Base-by-base conservation (phyloP, 1,140 invertebrate genomes). In the Globodera ellingtonae region DNA sequence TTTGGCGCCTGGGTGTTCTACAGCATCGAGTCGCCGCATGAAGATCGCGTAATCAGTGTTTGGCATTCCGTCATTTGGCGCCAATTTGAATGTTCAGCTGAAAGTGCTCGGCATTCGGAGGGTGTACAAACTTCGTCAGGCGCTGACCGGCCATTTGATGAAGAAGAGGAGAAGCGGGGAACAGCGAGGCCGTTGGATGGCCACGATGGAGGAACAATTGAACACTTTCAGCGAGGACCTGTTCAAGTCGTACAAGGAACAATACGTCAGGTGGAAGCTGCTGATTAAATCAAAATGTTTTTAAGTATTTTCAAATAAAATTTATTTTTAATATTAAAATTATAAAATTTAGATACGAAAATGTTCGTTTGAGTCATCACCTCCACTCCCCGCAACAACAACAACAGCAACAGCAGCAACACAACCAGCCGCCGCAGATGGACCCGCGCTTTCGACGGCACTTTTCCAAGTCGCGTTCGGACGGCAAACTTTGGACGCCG, bases 1-100 rank as follows among this genome's bases (percentile, higher is more conserved):
- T 92, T 97, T n/a, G 97, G 97, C 0, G 96, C 96, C 0, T 93
- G 95, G 44, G 93, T 94, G 21, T 99, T 98, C 89, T 94, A 93
- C 89, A 91, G 92, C 70, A 93, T 98, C 62, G 96, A 98, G 90
- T 92, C 92, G 0, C 91, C 93, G 75, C 92, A 92, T 59, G 92
- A 94, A 73, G 86, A 92, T 91, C 80, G 89, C 86, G 76, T 92
- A 92, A 80, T 86, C 24, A 75, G 84, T 18, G 69, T 65, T 35
- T 72, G 84, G 46, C 81, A 86, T 50, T 79, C 84, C 18, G 72
- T 83, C 24, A 88, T 6, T 72, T 48, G 15, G 70, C 70, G 4
- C 15, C 15, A 52, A 47, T 72, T 72, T 72, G 13, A 48, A 85
- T 66, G 65, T 86, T 81, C 71, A 88, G 86, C 67, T 87, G 13